Percentiles rank a stretch among this genome's conserved stretches.
These are phyloP conservation scores for Tamandua tetradactyla DNA, from an alignment of 2,797 vertebrate species.

Conservation along the genomic window DNA sequence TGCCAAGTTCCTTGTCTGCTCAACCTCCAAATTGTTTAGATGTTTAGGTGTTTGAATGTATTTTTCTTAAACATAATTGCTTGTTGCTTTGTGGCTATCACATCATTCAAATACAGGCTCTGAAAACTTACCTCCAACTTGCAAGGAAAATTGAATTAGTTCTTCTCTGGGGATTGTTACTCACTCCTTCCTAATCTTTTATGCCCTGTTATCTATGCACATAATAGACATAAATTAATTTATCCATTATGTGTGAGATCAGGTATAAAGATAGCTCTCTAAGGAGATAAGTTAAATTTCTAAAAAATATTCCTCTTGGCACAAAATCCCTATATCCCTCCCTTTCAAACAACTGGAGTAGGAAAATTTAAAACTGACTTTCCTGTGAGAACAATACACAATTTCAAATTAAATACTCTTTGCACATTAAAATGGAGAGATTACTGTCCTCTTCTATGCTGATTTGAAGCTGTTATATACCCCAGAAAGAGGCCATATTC, in stretches of 20 bases:
- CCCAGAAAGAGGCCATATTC: too few species aligned
- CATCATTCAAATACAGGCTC: neutral
- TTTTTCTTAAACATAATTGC: neutral
- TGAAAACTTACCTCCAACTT: neutral
- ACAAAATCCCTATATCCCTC: neutral
- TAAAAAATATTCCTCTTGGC: neutral
- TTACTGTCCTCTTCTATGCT: too few species aligned
- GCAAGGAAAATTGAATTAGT: neutral
- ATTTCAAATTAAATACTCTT: neutral
- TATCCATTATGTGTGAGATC: neutral
- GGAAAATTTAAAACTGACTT: neutral
- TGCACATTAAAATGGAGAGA: neutral
- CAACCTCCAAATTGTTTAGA: neutral
- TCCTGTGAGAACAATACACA: neutral
- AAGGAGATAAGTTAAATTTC: neutral
- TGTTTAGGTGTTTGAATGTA: neutral
- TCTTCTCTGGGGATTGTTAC: neutral
- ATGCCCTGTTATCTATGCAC: neutral
- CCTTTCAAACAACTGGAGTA: neutral
- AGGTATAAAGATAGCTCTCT: neutral
- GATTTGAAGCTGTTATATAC: too few species aligned
- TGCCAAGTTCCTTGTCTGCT: neutral
- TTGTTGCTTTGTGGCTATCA: neutral
- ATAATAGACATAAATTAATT: neutral
- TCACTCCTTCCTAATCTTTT: neutral